Base-by-base conservation (phyloP, 2,888 invertebrate species). In the Drosophila longiperda region DNA sequence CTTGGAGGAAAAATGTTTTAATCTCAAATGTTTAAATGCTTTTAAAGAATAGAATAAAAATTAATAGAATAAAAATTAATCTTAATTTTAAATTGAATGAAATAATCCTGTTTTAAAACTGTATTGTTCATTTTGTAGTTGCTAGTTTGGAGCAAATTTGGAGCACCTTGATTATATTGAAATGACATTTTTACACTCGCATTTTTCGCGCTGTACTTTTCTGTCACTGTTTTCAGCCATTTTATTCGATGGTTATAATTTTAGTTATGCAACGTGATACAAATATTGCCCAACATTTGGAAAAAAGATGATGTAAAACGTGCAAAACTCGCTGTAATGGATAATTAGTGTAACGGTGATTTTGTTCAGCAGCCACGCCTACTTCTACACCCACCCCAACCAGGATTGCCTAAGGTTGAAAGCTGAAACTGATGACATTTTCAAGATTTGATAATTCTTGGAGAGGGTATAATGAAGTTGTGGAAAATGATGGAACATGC, bases 301-400 rank as follows among this genome's bases (percentile, higher is more conserved):
- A 89, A 83, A 90, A 90, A 26, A 26, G 26, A 26, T 26, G 26
- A 26, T 26, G 5, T 26, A 26, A 26, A 80, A 88, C 84, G 84
- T 90, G 87, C 80, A 73, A 80, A 91, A 91, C 84, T 86, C 80
- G 80, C 89, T 91, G 91, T 90, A 91, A 91, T 86, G 91, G 82
- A 82, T 77, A 87, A 90, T 90, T 90, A 89, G 85, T 75, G 83
- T 76, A 75, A 75, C 85, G 88, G 89, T 85, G 80, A 80, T 80
- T 87, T 73, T 70, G 73, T 66, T 70, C 69, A 58, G 29, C 36
- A 38, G 38, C 58, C 55, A 17, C 52, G 23, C 42, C 23, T 48
- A 17, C 29, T 1, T 20, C 38, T 3, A 8, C 15, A 15, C 23
- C 17, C 23, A 15, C 23, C 6, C 38, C 3, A 23, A 2, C 38